Evolutionary conservation across 2,888 invertebrate genomes (phyloP).

Genomic region (Drosophila cognata): DNA sequence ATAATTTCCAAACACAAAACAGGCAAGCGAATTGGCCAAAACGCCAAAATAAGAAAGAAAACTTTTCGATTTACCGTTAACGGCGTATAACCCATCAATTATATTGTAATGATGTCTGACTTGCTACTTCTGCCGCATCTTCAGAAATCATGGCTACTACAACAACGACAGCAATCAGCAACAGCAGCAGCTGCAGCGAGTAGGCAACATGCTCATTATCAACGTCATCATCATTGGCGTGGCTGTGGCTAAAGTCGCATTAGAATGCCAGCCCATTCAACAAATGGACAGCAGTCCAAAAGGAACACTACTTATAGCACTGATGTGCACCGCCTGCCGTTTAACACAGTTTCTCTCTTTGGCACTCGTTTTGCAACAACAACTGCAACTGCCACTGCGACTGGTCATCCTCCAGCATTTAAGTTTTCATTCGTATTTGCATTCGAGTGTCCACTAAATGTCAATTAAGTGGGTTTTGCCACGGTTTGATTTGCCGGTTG

Average conservation of each 20-base stretch:
- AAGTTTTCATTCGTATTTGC: slow-evolving; percentile 45
- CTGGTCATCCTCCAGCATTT: slow-evolving; percentile 50
- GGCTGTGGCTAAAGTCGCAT: slow-evolving; percentile 59
- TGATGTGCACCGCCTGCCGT: slow-evolving; percentile 68
- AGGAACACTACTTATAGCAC: slow-evolving; percentile 69
- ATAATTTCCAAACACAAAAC: slow-evolving; percentile 62
- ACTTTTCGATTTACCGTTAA: slow-evolving; percentile 75
- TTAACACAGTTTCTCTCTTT: slow-evolving; percentile 63
- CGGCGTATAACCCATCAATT: slow-evolving; percentile 82
- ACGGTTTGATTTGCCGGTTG: slow-evolving; percentile 72
- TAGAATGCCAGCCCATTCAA: slow-evolving; percentile 69
- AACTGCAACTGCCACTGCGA: slow-evolving; percentile 14
- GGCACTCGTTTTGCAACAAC: slow-evolving; percentile 51
- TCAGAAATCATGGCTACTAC: slow-evolving; percentile 61
- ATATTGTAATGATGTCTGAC: slow-evolving; percentile 81
- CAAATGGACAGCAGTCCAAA: slow-evolving; percentile 64
- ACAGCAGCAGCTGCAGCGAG: slow-evolving; percentile 30
- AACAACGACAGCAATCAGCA: slow-evolving; percentile 28
- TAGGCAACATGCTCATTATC: slow-evolving; percentile 77
- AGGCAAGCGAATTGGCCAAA: slow-evolving; percentile 46
- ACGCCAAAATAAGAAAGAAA: slow-evolving; percentile 51
- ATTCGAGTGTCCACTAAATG: slow-evolving; percentile 83
- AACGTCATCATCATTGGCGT: slow-evolving; percentile 69
- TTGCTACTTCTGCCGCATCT: slow-evolving; percentile 59
- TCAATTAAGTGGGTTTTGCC: slow-evolving; percentile 81